Conservation (phyloP, 2,113 vertebrate species). For the Trematocara nigrifrons region DNA sequence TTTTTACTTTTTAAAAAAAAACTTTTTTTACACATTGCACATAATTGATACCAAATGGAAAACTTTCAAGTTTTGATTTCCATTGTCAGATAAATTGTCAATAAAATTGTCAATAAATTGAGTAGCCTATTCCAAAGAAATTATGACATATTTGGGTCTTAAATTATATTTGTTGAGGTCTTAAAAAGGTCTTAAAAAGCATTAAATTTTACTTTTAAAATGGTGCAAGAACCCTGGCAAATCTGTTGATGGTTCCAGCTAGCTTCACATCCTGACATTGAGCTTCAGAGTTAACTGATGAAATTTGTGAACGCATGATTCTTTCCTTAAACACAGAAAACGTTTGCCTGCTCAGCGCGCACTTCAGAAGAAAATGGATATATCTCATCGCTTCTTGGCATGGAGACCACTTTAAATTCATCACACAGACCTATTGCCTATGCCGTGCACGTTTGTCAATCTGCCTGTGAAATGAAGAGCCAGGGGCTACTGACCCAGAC, state of each 20-base stretch:
- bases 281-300: not conserved
- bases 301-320: not conserved
- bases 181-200: too few relatives aligned
- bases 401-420: conserved; percentile 37
- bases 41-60: too few relatives aligned
- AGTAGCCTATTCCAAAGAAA: too few relatives aligned
- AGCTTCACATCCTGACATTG: not conserved
- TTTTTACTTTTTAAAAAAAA: too few relatives aligned
- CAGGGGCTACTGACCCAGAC: conserved; percentile 48
- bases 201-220: too few relatives aligned
- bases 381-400: conserved; percentile 5
- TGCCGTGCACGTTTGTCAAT: conserved; percentile 47
- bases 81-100: too few relatives aligned
- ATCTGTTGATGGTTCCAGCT: not conserved
- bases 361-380: not conserved
- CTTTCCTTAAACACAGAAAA: not conserved
- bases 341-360: not conserved
- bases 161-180: too few relatives aligned
- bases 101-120: too few relatives aligned
- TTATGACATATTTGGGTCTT: too few relatives aligned
- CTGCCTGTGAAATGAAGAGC: conserved; percentile 56
- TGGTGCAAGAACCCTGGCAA: not conserved
- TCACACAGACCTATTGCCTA: not conserved
- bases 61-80: too few relatives aligned
- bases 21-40: too few relatives aligned